Conservation (phyloP, 2,888 invertebrate genomes). For the Caenorhabditis sinica region DNA sequence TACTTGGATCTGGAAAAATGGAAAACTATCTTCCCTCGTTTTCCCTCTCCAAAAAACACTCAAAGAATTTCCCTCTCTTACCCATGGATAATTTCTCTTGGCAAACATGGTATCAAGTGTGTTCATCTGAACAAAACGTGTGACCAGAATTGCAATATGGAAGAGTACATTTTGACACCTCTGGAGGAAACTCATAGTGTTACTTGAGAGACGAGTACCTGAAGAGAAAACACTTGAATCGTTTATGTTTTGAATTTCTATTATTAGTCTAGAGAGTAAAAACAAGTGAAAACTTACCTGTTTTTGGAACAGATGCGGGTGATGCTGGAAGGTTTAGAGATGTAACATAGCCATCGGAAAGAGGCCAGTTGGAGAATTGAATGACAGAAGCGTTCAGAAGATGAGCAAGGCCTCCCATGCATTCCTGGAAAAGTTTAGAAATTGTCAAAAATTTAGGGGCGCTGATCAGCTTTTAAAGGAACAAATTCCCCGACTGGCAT, state of each 20-base stretch:
- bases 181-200: constrained; percentile 73
- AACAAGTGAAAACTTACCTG: constrained; percentile 63
- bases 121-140: constrained; percentile 74
- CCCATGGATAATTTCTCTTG: constrained; percentile 68
- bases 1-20: constrained; percentile 68
- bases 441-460: neutral
- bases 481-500: no score
- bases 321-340: constrained; percentile 78
- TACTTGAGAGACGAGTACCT: constrained; percentile 75
- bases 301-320: constrained; percentile 77
- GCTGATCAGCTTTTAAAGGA: no score
- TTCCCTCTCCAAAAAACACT: neutral
- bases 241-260: neutral
- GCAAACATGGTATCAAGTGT: constrained; percentile 73
- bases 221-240: constrained; percentile 54
- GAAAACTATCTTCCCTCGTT: neutral
- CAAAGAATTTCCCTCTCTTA: constrained; percentile 6
- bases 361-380: constrained; percentile 82
- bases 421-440: constrained; percentile 72
- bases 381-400: constrained; percentile 79
- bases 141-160: constrained; percentile 73
- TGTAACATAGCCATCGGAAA: constrained; percentile 80
- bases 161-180: constrained; percentile 77
- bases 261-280: constrained; percentile 15
- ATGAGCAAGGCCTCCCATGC: constrained; percentile 77